Conservation (phyloP, 2,888 invertebrate species). For the Parnassius glacialis region DNA sequence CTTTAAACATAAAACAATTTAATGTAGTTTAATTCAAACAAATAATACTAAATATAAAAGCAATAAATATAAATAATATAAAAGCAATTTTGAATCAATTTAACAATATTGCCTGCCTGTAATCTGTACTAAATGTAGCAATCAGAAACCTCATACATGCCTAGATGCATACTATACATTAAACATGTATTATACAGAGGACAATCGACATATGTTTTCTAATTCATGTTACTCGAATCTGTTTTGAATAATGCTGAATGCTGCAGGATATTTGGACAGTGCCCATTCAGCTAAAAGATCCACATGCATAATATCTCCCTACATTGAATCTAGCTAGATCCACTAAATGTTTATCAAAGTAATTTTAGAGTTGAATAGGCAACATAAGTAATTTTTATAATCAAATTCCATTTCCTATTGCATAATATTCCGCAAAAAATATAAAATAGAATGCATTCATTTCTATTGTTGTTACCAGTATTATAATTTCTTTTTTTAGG, state of each 20-base stretch:
- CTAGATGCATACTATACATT: slow-evolving; percentile 1
- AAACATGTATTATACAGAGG: slow-evolving; percentile 11
- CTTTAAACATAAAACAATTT: too few species aligned
- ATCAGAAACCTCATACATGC: background rate
- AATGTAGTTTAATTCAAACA: too few species aligned
- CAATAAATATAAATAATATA: too few species aligned
- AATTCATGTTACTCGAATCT: slow-evolving; percentile 46
- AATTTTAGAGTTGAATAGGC: background rate
- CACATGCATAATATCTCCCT: slow-evolving; percentile 43
- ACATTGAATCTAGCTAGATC: background rate
- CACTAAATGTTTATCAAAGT: background rate
- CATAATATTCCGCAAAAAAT: too few species aligned
- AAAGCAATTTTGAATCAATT: too few species aligned
- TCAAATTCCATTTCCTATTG: too few species aligned
- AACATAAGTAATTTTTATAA: background rate
- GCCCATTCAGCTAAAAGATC: slow-evolving; percentile 54
- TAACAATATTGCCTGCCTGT: too few species aligned
- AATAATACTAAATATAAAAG: too few species aligned
- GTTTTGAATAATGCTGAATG: slow-evolving; percentile 57
- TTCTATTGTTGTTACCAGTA: too few species aligned
- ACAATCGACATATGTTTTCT: slow-evolving; percentile 26
- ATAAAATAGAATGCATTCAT: too few species aligned
- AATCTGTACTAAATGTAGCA: too few species aligned
- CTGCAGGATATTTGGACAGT: slow-evolving; percentile 56
- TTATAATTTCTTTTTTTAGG: too few species aligned